phyloP scores from a whole-genome alignment of 1,140 invertebrate species.

The Drosophila pseudoananassae region DNA sequence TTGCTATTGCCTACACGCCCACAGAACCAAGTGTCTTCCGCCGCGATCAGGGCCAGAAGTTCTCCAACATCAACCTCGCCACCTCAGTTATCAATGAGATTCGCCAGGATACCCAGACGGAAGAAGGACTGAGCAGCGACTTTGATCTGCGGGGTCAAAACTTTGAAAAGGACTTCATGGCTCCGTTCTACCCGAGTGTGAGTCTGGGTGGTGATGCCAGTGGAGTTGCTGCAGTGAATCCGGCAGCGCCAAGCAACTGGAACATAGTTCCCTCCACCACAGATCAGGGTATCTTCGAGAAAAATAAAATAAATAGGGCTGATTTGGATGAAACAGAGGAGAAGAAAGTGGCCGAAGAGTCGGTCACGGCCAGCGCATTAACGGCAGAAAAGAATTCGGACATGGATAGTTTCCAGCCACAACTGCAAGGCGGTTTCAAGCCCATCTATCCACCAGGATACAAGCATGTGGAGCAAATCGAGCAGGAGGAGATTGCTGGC shows the following conservation, averaged over 20 bases:
- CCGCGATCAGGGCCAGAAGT: constrained; percentile 49
- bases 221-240: constrained; percentile 39
- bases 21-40: constrained; percentile 78
- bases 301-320: constrained; percentile 77
- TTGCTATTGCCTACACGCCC: constrained; percentile 85
- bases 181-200: constrained; percentile 88
- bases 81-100: constrained; percentile 84
- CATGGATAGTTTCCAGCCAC: constrained; percentile 88
- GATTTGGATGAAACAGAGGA: constrained; percentile 62
- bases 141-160: constrained; percentile 79
- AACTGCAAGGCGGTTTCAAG: constrained; percentile 88
- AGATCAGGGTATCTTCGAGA: constrained; percentile 58
- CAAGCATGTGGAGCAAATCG: constrained; percentile 47
- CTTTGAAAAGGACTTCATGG: constrained; percentile 87
- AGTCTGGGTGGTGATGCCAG: constrained; percentile 85
- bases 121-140: constrained; percentile 62
- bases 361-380: constrained; percentile 26
- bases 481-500: constrained; percentile 31
- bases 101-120: constrained; percentile 66
- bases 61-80: constrained; percentile 78
- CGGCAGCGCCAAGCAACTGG: constrained; percentile 86
- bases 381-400: constrained; percentile 85
- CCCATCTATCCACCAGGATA: constrained; percentile 86
- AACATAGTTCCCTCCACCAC: constrained; percentile 85
- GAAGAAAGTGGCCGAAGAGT: constrained; percentile 28